Conservation (phyloP, 1,140 invertebrate species). For the Drosophila nigrodunni region DNA sequence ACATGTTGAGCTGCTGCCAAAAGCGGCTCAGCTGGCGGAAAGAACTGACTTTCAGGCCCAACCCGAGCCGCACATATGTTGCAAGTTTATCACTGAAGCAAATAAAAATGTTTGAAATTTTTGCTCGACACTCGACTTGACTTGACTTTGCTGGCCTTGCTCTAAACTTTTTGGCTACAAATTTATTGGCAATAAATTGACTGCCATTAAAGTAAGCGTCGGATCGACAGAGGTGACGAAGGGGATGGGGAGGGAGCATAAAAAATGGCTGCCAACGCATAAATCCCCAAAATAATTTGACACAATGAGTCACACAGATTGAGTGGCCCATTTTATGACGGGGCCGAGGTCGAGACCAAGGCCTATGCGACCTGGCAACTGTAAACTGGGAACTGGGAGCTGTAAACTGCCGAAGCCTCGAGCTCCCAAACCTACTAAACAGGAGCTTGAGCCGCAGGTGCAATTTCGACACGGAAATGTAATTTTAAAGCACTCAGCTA, state of each 20-base stretch:
- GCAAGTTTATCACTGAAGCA: constrained; percentile 79
- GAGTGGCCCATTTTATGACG: constrained; percentile 68
- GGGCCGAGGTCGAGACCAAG: constrained; percentile 9
- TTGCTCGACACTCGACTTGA: constrained; percentile 4
- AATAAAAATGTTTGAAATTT: constrained; percentile 78
- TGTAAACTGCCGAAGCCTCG: not conserved
- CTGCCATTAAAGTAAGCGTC: constrained; percentile 78
- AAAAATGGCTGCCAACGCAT: constrained; percentile 79
- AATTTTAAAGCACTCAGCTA: constrained; percentile 73
- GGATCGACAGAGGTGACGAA: not conserved
- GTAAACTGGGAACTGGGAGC: constrained; percentile 4
- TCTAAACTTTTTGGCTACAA: constrained; percentile 83
- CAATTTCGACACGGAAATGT: constrained; percentile 80
- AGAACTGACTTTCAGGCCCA: not conserved
- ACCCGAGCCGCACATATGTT: constrained; percentile 66
- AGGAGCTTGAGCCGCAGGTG: constrained; percentile 62
- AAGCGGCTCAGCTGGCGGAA: constrained; percentile 42
- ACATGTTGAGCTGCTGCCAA: constrained; percentile 71
- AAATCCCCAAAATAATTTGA: constrained; percentile 82
- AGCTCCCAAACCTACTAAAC: not conserved
- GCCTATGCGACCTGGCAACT: constrained; percentile 1
- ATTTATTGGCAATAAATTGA: constrained; percentile 84
- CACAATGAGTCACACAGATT: constrained; percentile 82
- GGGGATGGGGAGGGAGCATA: constrained; percentile 26
- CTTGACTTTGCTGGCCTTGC: constrained; percentile 58